Evolutionary conservation across 2,797 vertebrate genomes (phyloP).

Genomic region (Danio choprae): DNA sequence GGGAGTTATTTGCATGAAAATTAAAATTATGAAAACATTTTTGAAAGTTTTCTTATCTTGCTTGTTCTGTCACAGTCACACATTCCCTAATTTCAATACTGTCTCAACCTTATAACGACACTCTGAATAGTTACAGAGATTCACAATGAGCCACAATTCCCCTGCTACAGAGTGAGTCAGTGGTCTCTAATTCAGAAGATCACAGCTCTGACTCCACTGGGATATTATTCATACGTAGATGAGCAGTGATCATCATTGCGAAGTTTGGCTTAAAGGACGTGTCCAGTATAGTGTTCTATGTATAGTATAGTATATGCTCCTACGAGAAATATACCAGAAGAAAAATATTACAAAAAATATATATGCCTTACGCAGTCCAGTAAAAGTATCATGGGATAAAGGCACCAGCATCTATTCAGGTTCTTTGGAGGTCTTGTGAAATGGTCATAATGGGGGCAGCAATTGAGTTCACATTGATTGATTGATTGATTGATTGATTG

Average conservation of each 20-base stretch:
- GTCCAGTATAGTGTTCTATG: too few relatives aligned
- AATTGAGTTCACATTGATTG: not conserved
- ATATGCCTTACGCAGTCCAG: not conserved
- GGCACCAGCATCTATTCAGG: not conserved
- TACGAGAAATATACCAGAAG: not conserved
- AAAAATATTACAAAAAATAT: not conserved
- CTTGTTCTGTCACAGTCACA: slow-evolving; percentile 11
- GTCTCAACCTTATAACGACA: slow-evolving; percentile 10
- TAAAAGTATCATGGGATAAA: not conserved
- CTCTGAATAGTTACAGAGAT: slow-evolving; percentile 30
- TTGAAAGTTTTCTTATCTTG: slow-evolving; percentile 29
- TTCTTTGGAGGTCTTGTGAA: not conserved
- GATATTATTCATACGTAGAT: not conserved
- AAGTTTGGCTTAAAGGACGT: not conserved
- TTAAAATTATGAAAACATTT: slow-evolving; percentile 32
- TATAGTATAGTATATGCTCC: too few relatives aligned
- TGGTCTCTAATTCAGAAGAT: slow-evolving; percentile 19
- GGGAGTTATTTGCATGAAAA: slow-evolving; percentile 41
- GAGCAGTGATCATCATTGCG: not conserved
- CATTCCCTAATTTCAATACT: slow-evolving; percentile 1
- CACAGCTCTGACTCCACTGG: slow-evolving; percentile 20
- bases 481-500: not conserved
- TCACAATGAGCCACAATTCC: not conserved
- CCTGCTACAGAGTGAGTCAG: not conserved
- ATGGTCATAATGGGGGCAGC: not conserved